Percentiles rank a stretch among this genome's conserved stretches.
Evolutionary conservation across 2,797 vertebrate species (phyloP).

Genomic region (Aldrovandia affinis): DNA sequence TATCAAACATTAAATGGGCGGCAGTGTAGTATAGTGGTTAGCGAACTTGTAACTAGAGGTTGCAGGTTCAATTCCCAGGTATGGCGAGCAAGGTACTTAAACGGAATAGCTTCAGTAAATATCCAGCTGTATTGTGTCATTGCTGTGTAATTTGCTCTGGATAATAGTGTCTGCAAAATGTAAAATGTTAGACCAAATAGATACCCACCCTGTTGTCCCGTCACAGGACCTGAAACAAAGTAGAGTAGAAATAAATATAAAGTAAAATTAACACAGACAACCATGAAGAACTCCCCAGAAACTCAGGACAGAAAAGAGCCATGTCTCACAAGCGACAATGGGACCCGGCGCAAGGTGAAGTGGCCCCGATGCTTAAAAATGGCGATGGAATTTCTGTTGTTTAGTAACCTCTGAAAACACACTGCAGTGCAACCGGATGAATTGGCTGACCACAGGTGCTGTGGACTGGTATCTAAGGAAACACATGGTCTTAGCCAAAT

Average conservation of each 20-base stretch:
- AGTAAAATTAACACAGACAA: background rate
- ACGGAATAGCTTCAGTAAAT: too few relatives aligned
- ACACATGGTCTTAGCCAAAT: background rate
- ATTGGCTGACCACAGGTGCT: background rate
- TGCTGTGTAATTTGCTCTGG: too few relatives aligned
- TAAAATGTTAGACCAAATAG: background rate
- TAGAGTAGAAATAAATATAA: constrained; percentile 27
- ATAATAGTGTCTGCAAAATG: too few relatives aligned
- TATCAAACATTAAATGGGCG: too few relatives aligned
- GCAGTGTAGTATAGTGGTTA: too few relatives aligned
- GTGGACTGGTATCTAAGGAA: background rate
- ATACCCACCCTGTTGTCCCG: constrained; percentile 65
- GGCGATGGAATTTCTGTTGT: background rate
- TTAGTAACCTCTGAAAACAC: background rate
- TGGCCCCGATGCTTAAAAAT: background rate
- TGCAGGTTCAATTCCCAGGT: too few relatives aligned
- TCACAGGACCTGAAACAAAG: constrained; percentile 55
- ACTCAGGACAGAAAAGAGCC: background rate
- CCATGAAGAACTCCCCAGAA: background rate
- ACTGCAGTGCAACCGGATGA: background rate
- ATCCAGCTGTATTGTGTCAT: too few relatives aligned
- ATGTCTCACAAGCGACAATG: background rate
- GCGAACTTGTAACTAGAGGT: too few relatives aligned
- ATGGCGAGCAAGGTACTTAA: too few relatives aligned
- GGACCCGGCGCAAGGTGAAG: background rate